Conservation (phyloP, 1,140 invertebrate genomes). For the Caerostris darwini region DNA sequence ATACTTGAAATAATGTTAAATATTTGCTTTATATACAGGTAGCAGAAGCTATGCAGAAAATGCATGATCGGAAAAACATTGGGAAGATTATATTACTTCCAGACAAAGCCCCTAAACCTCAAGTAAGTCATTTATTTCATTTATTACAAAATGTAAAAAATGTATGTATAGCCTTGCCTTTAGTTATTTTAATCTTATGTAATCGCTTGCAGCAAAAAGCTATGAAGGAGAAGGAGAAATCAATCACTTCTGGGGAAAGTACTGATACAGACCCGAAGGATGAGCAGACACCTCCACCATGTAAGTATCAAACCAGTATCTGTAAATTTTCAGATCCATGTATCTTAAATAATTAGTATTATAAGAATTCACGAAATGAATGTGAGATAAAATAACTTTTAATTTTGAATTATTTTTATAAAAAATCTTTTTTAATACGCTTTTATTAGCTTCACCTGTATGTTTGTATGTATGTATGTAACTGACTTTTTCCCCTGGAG, state of each 20-base stretch:
- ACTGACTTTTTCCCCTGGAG: too few relatives aligned
- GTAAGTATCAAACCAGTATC: conserved; percentile 14
- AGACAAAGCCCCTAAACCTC: conserved; percentile 84
- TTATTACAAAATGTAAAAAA: background rate
- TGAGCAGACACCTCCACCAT: conserved; percentile 71
- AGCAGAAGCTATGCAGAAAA: conserved; percentile 94
- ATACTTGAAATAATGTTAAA: too few relatives aligned
- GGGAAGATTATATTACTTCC: conserved; percentile 93
- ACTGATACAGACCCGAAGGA: conserved; percentile 74
- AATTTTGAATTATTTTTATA: too few relatives aligned
- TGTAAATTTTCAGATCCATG: too few relatives aligned
- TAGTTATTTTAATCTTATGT: background rate
- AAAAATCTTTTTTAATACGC: too few relatives aligned
- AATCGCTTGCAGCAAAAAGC: conserved; percentile 40
- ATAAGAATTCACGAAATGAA: too few relatives aligned
- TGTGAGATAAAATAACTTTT: too few relatives aligned
- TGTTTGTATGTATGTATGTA: too few relatives aligned
- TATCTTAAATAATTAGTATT: too few relatives aligned
- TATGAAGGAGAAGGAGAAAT: conserved; percentile 63
- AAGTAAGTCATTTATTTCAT: conserved; percentile 51
- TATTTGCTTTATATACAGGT: conserved; percentile 83
- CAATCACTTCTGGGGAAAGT: conserved; percentile 66
- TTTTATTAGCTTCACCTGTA: too few relatives aligned
- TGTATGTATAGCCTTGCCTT: too few relatives aligned
- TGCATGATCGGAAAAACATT: conserved; percentile 95